These are phyloP conservation scores for Idris sp. DNA, from an alignment of 1,140 invertebrate species.

Conservation along the genomic window DNA sequence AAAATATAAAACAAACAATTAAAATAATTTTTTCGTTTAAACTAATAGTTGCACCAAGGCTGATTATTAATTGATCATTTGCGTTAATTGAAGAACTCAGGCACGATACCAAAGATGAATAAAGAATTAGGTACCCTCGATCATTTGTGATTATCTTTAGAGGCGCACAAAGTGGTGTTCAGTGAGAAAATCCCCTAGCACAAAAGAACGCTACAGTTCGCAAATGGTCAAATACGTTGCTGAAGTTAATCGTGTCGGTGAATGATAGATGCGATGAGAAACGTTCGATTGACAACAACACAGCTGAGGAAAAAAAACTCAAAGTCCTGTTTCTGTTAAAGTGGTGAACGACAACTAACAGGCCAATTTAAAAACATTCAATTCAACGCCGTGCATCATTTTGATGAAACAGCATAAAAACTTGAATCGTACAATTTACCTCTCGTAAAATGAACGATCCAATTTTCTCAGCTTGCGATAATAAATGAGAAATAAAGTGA, in stretches of 20 bases:
- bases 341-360: background rate
- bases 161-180: slow-evolving; percentile 74
- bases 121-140: slow-evolving; percentile 68
- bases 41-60: background rate
- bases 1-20: no score
- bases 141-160: slow-evolving; percentile 72
- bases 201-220: slow-evolving; percentile 55
- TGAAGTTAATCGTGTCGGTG: slow-evolving; percentile 65
- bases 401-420: background rate
- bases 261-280: slow-evolving; percentile 50
- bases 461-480: background rate
- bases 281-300: slow-evolving; percentile 57
- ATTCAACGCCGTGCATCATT: slow-evolving; percentile 68
- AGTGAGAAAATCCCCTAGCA: slow-evolving; percentile 65
- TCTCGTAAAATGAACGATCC: slow-evolving; percentile 9
- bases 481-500: background rate
- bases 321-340: no score
- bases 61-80: slow-evolving; percentile 5
- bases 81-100: slow-evolving; percentile 71
- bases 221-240: slow-evolving; percentile 16
- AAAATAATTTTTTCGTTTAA: no score
- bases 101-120: slow-evolving; percentile 77
- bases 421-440: slow-evolving; percentile 62
- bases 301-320: no score
- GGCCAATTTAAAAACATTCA: slow-evolving; percentile 61